Base-by-base conservation (phyloP, 2,888 invertebrate species). In the Unio delphinus region DNA sequence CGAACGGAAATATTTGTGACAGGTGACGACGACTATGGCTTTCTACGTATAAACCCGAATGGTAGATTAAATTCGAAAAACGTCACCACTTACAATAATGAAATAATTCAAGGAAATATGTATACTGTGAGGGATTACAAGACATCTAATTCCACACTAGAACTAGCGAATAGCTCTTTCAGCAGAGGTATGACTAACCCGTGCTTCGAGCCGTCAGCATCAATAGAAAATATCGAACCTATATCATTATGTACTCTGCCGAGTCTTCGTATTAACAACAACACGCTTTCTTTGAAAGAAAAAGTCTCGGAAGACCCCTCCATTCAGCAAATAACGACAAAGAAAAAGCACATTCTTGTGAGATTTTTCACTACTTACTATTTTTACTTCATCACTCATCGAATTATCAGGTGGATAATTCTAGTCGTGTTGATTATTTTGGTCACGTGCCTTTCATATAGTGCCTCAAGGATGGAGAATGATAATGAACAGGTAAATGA, bases 401-500 rank as follows among this genome's bases (percentile, higher is more conserved):
- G 74, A 68, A 63, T 80, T 4, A 74, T 69, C 0, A 67, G 79
- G 34, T 84, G 83, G 81, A 64, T 83, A 45, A 76, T 85, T n/a
- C 60, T 86, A 18, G 63, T 72, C 0, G 34, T 77, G 26, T 76
- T 80, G 62, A 66, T 70, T 3, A 68, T 60, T 11, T 11, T 80
- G 23, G 71, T 85, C 18, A 65, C 65, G 3, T 71, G 78, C n/a
- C 78, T 82, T 55, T 72, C 79, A 1, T 82, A 82, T 67, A 75
- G 76, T 54, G 81, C 81, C 18, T 75, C 83, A 15, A 74, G 23
- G n/a, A 71, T 87, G 55, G 70, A 81, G 58, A 76, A 83, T 34
- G 83, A 87, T 55, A 84, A 83, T 66, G 84, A 86, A 72, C 80
- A 84, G 80, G 87, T 87, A 66, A 70, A 76, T 75, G n/a, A n/a